Conservation (phyloP, 2,113 vertebrate species). For the Neoarius graeffei region DNA sequence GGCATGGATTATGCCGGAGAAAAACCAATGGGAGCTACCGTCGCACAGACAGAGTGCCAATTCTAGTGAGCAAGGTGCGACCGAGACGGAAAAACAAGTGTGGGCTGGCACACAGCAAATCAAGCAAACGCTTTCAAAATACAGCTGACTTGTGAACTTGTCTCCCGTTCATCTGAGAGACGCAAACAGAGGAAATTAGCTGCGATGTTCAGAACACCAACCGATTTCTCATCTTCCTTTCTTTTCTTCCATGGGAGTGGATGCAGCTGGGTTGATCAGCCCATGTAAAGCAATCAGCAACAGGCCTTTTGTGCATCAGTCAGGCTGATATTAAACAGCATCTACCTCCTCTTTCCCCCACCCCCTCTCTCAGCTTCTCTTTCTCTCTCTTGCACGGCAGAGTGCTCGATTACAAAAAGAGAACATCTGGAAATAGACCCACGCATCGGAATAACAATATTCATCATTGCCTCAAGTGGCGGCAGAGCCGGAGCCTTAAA, state of each 20-base stretch:
- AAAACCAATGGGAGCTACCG: conserved; percentile 47
- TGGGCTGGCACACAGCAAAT: conserved; percentile 9
- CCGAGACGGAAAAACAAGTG: neutral
- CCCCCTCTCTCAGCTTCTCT: neutral
- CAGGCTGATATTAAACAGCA: conserved; percentile 42
- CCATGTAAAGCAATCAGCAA: conserved; percentile 49
- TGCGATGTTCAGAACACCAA: conserved; percentile 16
- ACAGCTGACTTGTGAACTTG: conserved; percentile 48
- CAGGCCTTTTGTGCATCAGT: conserved; percentile 46
- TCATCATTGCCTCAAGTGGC: conserved; percentile 47
- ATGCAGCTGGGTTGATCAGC: conserved; percentile 43
- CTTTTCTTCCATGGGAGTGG: conserved; percentile 23
- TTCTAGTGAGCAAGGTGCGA: conserved; percentile 22
- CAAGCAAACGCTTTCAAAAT: conserved; percentile 42
- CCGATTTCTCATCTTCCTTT: conserved; percentile 14
- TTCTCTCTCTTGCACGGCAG: conserved; percentile 15
- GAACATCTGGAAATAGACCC: conserved; percentile 51
- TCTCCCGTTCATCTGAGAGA: conserved; percentile 43
- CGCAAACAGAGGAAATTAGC: conserved; percentile 35
- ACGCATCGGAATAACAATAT: conserved; percentile 49
- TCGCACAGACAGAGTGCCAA: conserved; percentile 31
- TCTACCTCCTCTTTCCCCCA: neutral
- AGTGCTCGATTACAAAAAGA: conserved; percentile 47
- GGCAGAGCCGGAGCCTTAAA: conserved; percentile 41
- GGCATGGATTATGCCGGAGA: conserved; percentile 58